Evolutionary conservation across 2,888 invertebrate species (phyloP).

Genomic region (Chymomyza caudatula): DNA sequence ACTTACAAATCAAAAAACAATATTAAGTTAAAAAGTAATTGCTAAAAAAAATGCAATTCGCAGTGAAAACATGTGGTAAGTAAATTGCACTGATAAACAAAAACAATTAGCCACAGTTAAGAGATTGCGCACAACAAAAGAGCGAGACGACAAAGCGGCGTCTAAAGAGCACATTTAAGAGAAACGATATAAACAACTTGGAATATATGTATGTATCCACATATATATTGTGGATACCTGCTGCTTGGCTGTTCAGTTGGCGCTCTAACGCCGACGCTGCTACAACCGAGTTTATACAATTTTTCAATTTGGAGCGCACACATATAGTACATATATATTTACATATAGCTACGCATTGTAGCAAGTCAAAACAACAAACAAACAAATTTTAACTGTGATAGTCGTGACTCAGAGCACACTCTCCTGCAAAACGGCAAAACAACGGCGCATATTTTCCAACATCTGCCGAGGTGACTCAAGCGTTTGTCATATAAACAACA

Average conservation of each 20-base stretch:
- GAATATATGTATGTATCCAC: not conserved
- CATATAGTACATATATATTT: not conserved
- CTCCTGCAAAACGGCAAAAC: constrained; percentile 50
- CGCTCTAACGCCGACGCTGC: constrained; percentile 18
- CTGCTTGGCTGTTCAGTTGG: constrained; percentile 33
- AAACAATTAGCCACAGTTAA: not conserved
- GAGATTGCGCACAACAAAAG: not conserved
- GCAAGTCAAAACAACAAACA: not conserved
- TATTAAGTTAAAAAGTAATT: not conserved
- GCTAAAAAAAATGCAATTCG: not conserved
- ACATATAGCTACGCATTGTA: not conserved
- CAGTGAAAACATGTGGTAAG: not conserved
- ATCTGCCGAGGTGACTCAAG: constrained; percentile 59
- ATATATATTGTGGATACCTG: not conserved
- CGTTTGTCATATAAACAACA: constrained; percentile 13
- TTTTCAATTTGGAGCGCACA: not conserved
- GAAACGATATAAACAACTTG: constrained; percentile 3
- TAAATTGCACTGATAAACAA: not conserved
- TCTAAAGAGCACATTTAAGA: constrained; percentile 22
- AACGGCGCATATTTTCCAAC: constrained; percentile 24
- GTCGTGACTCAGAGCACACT: constrained; percentile 8
- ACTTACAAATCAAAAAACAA: not conserved
- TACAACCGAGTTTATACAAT: not conserved
- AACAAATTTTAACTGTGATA: constrained; percentile 12
- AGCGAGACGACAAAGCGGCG: not conserved